Base-by-base conservation (phyloP, 1,140 invertebrate genomes). In the Drosophila lowei region DNA sequence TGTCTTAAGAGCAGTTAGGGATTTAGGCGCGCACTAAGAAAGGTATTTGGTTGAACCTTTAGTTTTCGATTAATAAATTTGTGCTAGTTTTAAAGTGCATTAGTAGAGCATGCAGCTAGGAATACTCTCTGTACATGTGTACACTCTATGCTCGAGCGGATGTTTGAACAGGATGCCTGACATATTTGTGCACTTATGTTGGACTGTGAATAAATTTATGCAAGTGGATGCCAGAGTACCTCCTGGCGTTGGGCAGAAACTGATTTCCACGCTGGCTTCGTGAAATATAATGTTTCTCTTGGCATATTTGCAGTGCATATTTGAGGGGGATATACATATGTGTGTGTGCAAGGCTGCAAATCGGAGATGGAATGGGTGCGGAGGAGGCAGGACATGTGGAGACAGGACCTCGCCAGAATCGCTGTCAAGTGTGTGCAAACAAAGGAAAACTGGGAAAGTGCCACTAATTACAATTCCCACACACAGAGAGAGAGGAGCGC, bases 381-480 rank as follows among this genome's bases (percentile, higher is more conserved):
- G 23, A 11, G 41, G 48, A 8, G 23, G 23, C 58, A 61, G 38
- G 34, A 28, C 52, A 41, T 56, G 68, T 18, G 4, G 23, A 38
- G 21, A 8, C 65, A 55, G 53, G 65, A 64, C 64, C 38, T 55
- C 57, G 57, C 57, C 73, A 83, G 77, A 68, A 42, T 81, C 34
- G 71, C 67, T 53, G 73, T 77, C 77, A 79, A 88, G 77, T 85
- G 77, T 77, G 78, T 58, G 77, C 83, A 88, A 85, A 88, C 83
- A 85, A 81, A 77, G 83, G 60, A 53, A 44, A 86, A 65, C 77
- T 86, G 83, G 83, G 83, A 81, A 88, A 85, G 83, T 77, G 83
- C 83, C 80, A 88, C 80, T 88, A 85, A 85, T 85, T 85, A 85
- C 80, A 85, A 88, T 85, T 85, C 80, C 67, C 73, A 77, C 54